Evolutionary conservation across 2,888 invertebrate species (phyloP).

Genomic region (Dioctria rufipes): DNA sequence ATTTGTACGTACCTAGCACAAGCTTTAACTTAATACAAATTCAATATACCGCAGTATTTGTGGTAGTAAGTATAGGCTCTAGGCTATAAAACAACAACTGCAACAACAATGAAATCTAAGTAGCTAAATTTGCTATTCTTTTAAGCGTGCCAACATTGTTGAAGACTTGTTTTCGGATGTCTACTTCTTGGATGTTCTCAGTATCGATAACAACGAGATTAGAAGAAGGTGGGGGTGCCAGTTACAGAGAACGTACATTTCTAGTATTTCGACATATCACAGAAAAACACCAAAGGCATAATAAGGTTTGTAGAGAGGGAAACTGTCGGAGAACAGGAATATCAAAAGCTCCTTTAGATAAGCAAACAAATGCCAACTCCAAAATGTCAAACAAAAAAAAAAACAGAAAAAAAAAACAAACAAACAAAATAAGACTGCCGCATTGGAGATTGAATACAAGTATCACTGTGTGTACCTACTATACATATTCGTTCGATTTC

Average conservation of each 20-base stretch:
- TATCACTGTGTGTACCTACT: no score
- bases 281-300: neutral
- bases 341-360: conserved; percentile 11
- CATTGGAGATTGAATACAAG: no score
- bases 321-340: neutral
- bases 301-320: neutral
- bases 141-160: neutral
- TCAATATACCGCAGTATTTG: no score
- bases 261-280: neutral
- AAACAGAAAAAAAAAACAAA: no score
- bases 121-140: no score
- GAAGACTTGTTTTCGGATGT: neutral
- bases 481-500: no score
- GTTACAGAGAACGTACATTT: neutral
- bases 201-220: neutral
- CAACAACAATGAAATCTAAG: no score
- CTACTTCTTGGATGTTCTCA: neutral
- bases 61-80: no score
- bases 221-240: neutral
- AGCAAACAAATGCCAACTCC: neutral
- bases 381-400: neutral
- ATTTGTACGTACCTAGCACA: no score
- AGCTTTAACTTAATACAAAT: no score
- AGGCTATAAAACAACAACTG: no score
- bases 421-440: no score